Evolutionary conservation across 2,797 vertebrate genomes (phyloP).

Genomic region (Kryptopterus vitreolus): DNA sequence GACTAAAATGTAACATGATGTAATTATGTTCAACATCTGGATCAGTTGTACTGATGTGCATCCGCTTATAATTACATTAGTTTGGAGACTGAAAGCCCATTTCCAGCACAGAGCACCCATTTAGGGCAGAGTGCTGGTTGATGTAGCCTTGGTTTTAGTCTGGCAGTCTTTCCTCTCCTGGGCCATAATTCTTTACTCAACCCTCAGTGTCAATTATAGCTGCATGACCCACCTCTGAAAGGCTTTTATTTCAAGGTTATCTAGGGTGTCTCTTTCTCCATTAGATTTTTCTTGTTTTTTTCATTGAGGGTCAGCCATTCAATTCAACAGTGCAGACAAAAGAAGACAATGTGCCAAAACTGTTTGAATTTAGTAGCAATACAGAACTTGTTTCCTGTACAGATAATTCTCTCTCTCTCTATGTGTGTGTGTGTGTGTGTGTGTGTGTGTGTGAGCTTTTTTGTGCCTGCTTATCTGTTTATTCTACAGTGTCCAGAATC

Average conservation of each 20-base stretch:
- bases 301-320: constrained; percentile 25
- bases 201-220: constrained; percentile 51
- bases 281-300: not conserved
- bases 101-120: constrained; percentile 62
- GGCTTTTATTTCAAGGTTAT: constrained; percentile 57
- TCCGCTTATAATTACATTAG: constrained; percentile 74
- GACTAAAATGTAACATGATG: constrained; percentile 69
- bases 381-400: constrained; percentile 1
- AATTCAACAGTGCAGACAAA: constrained; percentile 40
- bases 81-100: constrained; percentile 68
- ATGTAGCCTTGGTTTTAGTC: constrained; percentile 36
- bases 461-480: constrained; percentile 13
- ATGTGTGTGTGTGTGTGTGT: not conserved
- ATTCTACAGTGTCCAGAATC: constrained; percentile 55
- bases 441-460: not conserved
- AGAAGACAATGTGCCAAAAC: constrained; percentile 32
- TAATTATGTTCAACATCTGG: constrained; percentile 70
- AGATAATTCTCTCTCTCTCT: constrained; percentile 16
- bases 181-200: constrained; percentile 41
- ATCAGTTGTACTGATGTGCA: constrained; percentile 63
- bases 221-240: constrained; percentile 39
- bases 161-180: constrained; percentile 41
- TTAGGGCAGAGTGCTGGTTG: constrained; percentile 49
- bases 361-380: constrained; percentile 20
- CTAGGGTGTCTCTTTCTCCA: constrained; percentile 31